Evolutionary conservation across 2,888 invertebrate species (phyloP).

Genomic region (Drosophila villosipedis): DNA sequence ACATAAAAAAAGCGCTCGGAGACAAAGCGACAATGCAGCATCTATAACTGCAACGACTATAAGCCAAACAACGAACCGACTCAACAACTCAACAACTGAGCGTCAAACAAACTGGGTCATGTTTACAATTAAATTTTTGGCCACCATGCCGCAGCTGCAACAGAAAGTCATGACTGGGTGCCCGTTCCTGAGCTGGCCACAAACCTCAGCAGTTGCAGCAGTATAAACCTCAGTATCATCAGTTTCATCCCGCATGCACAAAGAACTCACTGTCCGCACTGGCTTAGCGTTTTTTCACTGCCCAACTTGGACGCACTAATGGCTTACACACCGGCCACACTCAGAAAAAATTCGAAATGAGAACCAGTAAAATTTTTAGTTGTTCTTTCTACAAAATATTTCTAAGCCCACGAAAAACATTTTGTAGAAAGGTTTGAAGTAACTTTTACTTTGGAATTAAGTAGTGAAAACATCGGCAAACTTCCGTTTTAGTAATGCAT

Average conservation of each 20-base stretch:
- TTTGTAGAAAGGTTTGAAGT: background rate
- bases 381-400: background rate
- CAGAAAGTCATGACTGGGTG: conserved; percentile 31
- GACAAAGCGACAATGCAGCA: conserved; percentile 43
- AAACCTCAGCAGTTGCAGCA: conserved; percentile 23
- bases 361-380: background rate
- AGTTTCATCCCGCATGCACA: conserved; percentile 72
- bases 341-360: background rate
- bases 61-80: conserved; percentile 1
- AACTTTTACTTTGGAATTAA: background rate
- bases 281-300: conserved; percentile 58
- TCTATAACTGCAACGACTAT: conserved; percentile 4
- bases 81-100: background rate
- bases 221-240: conserved; percentile 38
- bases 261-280: conserved; percentile 50
- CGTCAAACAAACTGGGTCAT: conserved; percentile 68
- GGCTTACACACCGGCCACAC: conserved; percentile 39
- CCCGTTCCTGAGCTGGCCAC: conserved; percentile 43
- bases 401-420: background rate
- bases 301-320: conserved; percentile 37
- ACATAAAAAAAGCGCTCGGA: conserved; percentile 18
- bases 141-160: conserved; percentile 15
- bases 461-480: background rate
- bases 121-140: conserved; percentile 79
- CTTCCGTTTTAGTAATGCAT: background rate